phyloP scores from a whole-genome alignment of 2,113 vertebrate genomes.

The Ursus arctos region DNA sequence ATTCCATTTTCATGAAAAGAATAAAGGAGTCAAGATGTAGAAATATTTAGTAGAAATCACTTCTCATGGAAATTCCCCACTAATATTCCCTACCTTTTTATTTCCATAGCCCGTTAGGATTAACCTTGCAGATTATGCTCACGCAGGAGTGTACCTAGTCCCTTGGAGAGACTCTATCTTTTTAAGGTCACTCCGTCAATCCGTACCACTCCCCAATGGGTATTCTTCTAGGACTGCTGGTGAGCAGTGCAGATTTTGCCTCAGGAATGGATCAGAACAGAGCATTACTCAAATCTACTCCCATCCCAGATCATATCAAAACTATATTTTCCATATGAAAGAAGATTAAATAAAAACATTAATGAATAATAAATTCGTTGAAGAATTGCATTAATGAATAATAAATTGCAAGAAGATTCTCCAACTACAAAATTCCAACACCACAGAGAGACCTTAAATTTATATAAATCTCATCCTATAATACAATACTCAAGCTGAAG shows the following conservation, averaged over 20 bases:
- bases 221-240: not conserved
- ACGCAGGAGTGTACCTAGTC: not conserved
- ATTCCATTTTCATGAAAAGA: not conserved
- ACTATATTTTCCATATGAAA: not conserved
- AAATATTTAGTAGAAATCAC: not conserved
- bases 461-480: not conserved
- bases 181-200: not conserved
- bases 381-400: constrained; percentile 1
- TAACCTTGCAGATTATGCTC: not conserved
- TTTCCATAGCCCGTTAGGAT: not conserved
- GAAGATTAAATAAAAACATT: constrained; percentile 25
- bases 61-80: not conserved
- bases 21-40: not conserved
- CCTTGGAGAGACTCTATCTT: not conserved
- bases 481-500: not conserved
- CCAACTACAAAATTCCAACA: not conserved
- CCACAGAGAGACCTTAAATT: not conserved
- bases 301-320: not conserved
- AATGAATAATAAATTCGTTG: not conserved
- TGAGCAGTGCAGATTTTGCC: not conserved
- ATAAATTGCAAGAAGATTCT: not conserved
- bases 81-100: not conserved
- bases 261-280: not conserved
- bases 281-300: not conserved
- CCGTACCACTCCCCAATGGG: not conserved